Percentiles rank a stretch among this genome's conserved stretches.
Evolutionary conservation across 1,140 invertebrate species (phyloP).

Genomic region (Bombus consobrinus): DNA sequence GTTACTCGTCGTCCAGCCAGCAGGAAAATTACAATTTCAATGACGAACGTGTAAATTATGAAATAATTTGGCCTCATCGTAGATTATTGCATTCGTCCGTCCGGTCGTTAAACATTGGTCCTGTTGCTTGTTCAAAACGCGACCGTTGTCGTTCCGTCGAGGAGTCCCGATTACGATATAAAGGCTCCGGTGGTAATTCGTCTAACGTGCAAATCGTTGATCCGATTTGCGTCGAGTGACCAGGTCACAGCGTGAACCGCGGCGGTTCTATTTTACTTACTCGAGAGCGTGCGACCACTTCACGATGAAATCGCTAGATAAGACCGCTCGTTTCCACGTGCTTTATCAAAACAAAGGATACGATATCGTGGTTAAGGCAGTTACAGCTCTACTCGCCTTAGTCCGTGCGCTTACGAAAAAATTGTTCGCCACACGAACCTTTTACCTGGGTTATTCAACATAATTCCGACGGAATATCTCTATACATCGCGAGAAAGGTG

Average conservation of each 20-base stretch:
- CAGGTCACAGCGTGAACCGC: background rate
- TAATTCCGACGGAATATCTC: background rate
- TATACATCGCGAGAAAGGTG: background rate
- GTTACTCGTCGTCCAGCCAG: conserved; percentile 39
- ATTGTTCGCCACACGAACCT: conserved; percentile 28
- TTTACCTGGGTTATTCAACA: background rate
- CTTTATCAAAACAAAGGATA: conserved; percentile 47
- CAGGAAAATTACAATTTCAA: conserved; percentile 66
- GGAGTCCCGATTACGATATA: background rate
- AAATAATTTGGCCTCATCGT: conserved; percentile 55
- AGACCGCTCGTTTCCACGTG: conserved; percentile 27
- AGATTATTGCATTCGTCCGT: conserved; percentile 51
- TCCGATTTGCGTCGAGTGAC: background rate
- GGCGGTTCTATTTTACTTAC: conserved; percentile 4
- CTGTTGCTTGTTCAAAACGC: background rate
- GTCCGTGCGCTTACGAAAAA: conserved; percentile 6
- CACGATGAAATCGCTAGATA: conserved; percentile 34
- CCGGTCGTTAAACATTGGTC: background rate
- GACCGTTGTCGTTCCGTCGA: too few relatives aligned
- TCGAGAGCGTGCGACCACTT: conserved; percentile 13
- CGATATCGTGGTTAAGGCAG: conserved; percentile 33
- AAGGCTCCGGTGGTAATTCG: background rate
- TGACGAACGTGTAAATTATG: conserved; percentile 64
- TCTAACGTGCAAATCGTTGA: conserved; percentile 7
- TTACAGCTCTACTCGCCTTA: conserved; percentile 24